Conservation (phyloP, 2,888 invertebrate species). For the Labia minor region DNA sequence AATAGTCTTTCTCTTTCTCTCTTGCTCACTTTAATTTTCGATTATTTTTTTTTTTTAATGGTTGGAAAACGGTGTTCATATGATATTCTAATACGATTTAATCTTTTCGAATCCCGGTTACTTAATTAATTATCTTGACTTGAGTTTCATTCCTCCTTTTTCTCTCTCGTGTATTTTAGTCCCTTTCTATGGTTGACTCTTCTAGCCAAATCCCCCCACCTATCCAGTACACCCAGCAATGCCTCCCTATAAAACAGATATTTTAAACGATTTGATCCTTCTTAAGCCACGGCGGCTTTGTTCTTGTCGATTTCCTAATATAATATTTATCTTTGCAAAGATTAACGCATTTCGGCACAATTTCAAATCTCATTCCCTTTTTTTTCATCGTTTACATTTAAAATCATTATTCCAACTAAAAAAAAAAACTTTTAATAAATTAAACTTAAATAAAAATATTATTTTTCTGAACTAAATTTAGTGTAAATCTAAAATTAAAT, state of each 20-base stretch:
- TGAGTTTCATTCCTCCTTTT: background rate
- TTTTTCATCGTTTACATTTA: background rate
- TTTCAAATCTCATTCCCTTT: background rate
- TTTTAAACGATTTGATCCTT: slow-evolving; percentile 9
- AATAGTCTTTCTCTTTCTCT: too few relatives aligned
- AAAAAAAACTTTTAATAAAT: too few relatives aligned
- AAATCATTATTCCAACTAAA: too few relatives aligned
- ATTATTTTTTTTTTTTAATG: too few relatives aligned
- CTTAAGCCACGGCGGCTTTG: background rate
- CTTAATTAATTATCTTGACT: background rate
- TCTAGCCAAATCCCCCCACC: too few relatives aligned
- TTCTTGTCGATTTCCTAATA: slow-evolving; percentile 3
- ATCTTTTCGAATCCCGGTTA: background rate
- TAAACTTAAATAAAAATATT: too few relatives aligned
- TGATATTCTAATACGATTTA: slow-evolving; percentile 6
- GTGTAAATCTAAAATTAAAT: too few relatives aligned
- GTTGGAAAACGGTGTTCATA: background rate
- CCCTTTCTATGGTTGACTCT: too few relatives aligned
- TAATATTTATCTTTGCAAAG: slow-evolving; percentile 13
- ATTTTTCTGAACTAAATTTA: too few relatives aligned
- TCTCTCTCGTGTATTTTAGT: background rate
- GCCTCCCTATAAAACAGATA: background rate
- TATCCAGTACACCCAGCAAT: too few relatives aligned
- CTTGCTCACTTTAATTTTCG: too few relatives aligned
- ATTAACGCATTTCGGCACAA: background rate